These are phyloP conservation scores for Drosophila navojoa DNA, from an alignment of 1,140 invertebrate genomes.

Conservation along the genomic window DNA sequence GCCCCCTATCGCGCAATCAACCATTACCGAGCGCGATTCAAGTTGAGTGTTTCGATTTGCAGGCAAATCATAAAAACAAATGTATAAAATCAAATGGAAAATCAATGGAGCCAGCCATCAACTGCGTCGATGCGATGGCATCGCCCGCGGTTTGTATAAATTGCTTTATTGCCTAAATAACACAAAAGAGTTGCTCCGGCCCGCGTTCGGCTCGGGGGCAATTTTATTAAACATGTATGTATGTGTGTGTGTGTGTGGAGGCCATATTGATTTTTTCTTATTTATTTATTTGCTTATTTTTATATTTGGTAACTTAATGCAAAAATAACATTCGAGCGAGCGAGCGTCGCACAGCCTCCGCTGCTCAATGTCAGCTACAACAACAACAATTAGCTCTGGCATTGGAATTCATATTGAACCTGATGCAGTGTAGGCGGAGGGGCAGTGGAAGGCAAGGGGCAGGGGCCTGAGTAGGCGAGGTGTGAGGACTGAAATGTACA, in stretches of 20 bases:
- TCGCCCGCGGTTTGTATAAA: constrained; percentile 55
- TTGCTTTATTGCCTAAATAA: constrained; percentile 60
- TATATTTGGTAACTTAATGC: constrained; percentile 31
- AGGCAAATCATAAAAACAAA: constrained; percentile 82
- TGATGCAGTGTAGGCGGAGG: neutral
- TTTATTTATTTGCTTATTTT: too few relatives aligned
- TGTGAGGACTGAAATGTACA: constrained; percentile 15
- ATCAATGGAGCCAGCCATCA: constrained; percentile 78
- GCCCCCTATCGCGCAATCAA: constrained; percentile 66
- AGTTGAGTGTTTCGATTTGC: constrained; percentile 80
- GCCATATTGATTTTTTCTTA: constrained; percentile 23
- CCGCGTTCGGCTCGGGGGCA: neutral
- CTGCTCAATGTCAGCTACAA: neutral
- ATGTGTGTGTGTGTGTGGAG: neutral
- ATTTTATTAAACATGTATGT: constrained; percentile 12
- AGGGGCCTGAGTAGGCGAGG: neutral
- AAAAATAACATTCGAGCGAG: constrained; percentile 41
- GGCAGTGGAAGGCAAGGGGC: too few relatives aligned
- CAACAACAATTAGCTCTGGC: constrained; percentile 41
- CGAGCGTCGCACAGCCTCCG: constrained; percentile 1
- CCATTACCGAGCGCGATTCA: constrained; percentile 74
- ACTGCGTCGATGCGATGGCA: constrained; percentile 56
- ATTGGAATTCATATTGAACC: constrained; percentile 10
- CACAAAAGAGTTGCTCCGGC: constrained; percentile 43
- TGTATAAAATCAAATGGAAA: constrained; percentile 81